Evolutionary conservation across 2,113 vertebrate species (phyloP).

Genomic region (Sander vitreus): DNA sequence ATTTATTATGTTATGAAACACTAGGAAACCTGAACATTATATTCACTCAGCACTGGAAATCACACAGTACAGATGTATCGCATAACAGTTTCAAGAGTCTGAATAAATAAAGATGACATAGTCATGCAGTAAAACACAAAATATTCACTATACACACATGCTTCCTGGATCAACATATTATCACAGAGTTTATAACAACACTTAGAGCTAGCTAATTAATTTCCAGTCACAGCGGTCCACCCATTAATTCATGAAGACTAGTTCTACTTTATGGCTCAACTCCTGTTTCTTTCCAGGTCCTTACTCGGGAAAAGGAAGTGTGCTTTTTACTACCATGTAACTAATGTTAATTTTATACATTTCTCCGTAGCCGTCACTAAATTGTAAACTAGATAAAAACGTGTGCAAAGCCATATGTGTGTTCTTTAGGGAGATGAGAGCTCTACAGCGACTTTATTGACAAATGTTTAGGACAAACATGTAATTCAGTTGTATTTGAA

Average conservation of each 20-base stretch:
- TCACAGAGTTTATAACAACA: slow-evolving; percentile 44
- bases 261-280: slow-evolving; percentile 67
- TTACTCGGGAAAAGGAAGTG: slow-evolving; percentile 29
- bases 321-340: slow-evolving; percentile 40
- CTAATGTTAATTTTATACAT: slow-evolving; percentile 26
- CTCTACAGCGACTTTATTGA: slow-evolving; percentile 3
- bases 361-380: slow-evolving; percentile 15
- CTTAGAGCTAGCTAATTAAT: not conserved
- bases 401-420: slow-evolving; percentile 11
- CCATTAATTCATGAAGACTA: slow-evolving; percentile 33
- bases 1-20: slow-evolving; percentile 72
- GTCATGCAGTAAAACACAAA: slow-evolving; percentile 61
- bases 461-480: slow-evolving; percentile 19
- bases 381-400: slow-evolving; percentile 31
- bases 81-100: slow-evolving; percentile 49
- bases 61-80: slow-evolving; percentile 52
- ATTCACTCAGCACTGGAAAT: slow-evolving; percentile 58
- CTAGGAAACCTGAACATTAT: slow-evolving; percentile 44
- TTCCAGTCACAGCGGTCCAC: slow-evolving; percentile 17
- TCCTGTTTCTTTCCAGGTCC: slow-evolving; percentile 53
- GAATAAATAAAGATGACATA: slow-evolving; percentile 46
- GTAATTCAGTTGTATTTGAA: not conserved
- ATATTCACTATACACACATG: slow-evolving; percentile 43
- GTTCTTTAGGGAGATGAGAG: not conserved
- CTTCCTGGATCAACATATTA: slow-evolving; percentile 22